Evolutionary conservation across 1,140 invertebrate species (phyloP).

Genomic region (Leucophenga varia): DNA sequence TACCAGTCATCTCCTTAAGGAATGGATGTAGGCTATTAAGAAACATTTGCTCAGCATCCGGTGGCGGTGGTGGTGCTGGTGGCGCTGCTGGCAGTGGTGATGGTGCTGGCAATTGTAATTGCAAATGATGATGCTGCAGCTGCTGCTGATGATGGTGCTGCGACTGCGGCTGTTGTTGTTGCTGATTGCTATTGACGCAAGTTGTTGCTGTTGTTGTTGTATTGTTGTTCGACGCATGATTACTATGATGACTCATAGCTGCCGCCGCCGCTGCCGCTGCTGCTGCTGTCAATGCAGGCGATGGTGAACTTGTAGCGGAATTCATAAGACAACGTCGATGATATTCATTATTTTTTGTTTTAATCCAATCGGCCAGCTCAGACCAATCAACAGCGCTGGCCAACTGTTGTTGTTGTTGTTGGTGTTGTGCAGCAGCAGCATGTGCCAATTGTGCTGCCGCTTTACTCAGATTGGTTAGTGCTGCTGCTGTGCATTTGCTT

Average conservation of each 20-base stretch:
- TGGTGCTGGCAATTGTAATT: neutral
- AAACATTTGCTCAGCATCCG: conserved; percentile 48
- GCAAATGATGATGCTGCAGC: neutral
- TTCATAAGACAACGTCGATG: no score
- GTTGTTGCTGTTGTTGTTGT: conserved; percentile 9
- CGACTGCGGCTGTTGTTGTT: conserved; percentile 1
- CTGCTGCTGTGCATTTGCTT: neutral
- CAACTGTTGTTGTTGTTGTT: no score
- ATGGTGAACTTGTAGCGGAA: neutral
- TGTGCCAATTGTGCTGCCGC: no score
- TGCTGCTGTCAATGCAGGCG: neutral
- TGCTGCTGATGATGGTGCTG: neutral
- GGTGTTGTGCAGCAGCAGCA: no score
- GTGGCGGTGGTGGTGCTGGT: conserved; percentile 5
- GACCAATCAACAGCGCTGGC: conserved; percentile 24
- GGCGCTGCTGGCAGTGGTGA: neutral
- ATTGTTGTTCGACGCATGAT: no score
- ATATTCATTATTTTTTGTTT: conserved; percentile 10
- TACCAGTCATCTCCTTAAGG: conserved; percentile 48
- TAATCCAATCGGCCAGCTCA: conserved; percentile 33
- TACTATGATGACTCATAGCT: conserved; percentile 3
- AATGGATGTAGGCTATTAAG: conserved; percentile 49
- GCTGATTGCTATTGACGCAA: conserved; percentile 10
- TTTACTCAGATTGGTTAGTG: no score
- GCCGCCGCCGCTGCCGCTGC: conserved; percentile 1